phyloP scores from a whole-genome alignment of 2,797 vertebrate species.

The Galaxias olidus region DNA sequence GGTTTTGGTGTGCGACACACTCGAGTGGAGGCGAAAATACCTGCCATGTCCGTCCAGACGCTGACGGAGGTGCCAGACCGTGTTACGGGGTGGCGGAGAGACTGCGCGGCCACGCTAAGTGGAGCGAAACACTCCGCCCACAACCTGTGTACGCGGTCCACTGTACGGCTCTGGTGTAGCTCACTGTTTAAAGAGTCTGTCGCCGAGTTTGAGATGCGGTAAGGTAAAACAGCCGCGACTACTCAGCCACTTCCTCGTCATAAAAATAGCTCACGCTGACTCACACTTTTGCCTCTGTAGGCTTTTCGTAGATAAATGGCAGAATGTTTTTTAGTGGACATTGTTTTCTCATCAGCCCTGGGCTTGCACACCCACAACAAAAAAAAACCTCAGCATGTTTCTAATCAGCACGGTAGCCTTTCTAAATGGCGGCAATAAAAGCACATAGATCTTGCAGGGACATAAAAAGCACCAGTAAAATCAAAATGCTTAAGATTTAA shows the following conservation, averaged over 20 bases:
- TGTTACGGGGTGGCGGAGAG: background rate
- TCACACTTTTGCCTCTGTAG: too few relatives aligned
- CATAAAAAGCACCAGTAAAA: conserved; percentile 71
- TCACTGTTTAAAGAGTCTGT: too few relatives aligned
- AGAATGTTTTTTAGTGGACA: too few relatives aligned
- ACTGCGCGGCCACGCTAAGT: too few relatives aligned
- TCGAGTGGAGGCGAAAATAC: conserved; percentile 62
- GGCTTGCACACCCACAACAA: conserved; percentile 27
- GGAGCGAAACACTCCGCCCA: too few relatives aligned
- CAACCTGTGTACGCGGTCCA: too few relatives aligned
- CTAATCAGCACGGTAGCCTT: conserved; percentile 62
- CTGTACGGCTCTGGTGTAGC: too few relatives aligned
- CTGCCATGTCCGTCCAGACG: conserved; percentile 47
- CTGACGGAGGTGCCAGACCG: conserved; percentile 2
- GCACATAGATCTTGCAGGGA: conserved; percentile 67
- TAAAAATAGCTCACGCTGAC: too few relatives aligned
- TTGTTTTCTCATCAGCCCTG: conserved; percentile 32
- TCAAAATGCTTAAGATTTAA: conserved; percentile 78
- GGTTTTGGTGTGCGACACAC: conserved; percentile 58
- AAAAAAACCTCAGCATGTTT: conserved; percentile 49
- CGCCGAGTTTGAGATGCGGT: too few relatives aligned
- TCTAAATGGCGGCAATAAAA: conserved; percentile 72
- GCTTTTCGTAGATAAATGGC: too few relatives aligned
- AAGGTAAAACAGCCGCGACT: too few relatives aligned
- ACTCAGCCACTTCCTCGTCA: too few relatives aligned